phyloP scores from a whole-genome alignment of 2,888 invertebrate genomes.

The Diploptera punctata region DNA sequence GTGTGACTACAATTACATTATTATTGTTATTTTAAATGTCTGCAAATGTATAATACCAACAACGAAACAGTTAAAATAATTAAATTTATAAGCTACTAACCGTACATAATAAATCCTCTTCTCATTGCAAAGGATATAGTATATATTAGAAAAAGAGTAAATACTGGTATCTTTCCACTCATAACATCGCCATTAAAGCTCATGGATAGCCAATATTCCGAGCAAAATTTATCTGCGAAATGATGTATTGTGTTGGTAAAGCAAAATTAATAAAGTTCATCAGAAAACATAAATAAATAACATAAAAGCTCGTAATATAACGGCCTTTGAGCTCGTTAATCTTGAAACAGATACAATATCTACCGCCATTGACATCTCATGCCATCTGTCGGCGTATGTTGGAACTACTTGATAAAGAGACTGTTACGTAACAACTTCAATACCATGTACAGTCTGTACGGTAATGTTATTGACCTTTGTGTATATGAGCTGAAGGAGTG shows the following conservation, averaged over 20 bases:
- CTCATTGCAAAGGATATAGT: constrained; percentile 5
- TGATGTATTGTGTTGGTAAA: neutral
- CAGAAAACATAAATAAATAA: neutral
- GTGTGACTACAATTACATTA: too few species aligned
- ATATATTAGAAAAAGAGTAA: too few species aligned
- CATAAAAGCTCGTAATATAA: neutral
- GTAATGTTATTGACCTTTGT: too few species aligned
- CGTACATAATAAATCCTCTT: neutral
- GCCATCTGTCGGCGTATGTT: neutral
- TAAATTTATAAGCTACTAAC: neutral
- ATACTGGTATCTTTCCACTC: too few species aligned
- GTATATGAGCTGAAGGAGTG: too few species aligned
- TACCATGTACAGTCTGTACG: too few species aligned
- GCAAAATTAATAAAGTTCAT: neutral
- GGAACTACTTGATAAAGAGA: neutral
- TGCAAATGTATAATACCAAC: too few species aligned
- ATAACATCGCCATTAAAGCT: too few species aligned
- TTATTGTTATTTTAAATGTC: too few species aligned
- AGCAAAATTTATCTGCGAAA: neutral
- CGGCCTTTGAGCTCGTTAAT: neutral
- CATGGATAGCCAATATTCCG: too few species aligned
- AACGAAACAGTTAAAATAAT: too few species aligned
- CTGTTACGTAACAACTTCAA: neutral
- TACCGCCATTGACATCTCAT: too few species aligned
- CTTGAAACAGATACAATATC: neutral